Conservation (phyloP, 2,797 vertebrate species). For the Gambelia wislizenii region DNA sequence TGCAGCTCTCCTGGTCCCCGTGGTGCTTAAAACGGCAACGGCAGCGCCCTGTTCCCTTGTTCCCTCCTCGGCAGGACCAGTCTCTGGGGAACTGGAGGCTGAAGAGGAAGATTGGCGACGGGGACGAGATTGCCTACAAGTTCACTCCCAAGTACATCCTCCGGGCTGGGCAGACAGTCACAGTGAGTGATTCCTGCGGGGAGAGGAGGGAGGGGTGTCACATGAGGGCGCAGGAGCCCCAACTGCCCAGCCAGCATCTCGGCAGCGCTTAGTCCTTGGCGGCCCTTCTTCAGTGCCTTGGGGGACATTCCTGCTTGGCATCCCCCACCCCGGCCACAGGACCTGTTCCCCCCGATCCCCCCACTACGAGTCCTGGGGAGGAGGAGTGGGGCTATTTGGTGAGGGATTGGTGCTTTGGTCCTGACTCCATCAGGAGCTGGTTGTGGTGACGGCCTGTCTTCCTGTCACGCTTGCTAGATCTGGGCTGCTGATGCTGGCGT, state of each 20-base stretch:
- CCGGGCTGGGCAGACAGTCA: constrained; percentile 92
- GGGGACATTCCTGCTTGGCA: background rate
- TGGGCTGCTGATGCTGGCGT: constrained; percentile 92
- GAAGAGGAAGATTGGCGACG: constrained; percentile 88
- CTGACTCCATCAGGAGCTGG: too few relatives aligned
- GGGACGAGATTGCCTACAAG: constrained; percentile 91
- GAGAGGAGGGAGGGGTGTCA: too few relatives aligned
- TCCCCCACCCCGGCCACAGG: too few relatives aligned
- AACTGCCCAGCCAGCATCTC: too few relatives aligned
- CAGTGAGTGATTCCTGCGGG: constrained; percentile 86
- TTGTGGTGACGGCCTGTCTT: background rate
- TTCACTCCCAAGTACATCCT: constrained; percentile 96
- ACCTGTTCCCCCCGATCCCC: background rate
- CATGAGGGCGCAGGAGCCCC: background rate
- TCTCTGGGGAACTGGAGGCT: constrained; percentile 95
- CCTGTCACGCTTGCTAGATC: constrained; percentile 79
- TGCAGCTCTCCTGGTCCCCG: too few relatives aligned
- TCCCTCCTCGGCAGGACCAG: constrained; percentile 85
- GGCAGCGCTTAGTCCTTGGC: background rate
- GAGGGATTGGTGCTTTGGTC: too few relatives aligned
- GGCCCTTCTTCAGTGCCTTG: background rate
- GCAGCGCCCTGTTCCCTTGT: background rate
- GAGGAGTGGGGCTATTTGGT: too few relatives aligned
- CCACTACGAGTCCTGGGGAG: too few relatives aligned
- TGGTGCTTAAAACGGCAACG: background rate